Evolutionary conservation across 2,113 vertebrate genomes (phyloP), one percentile per base, ranked within the genome.

Genomic region (Apeltes quadracus): DNA sequence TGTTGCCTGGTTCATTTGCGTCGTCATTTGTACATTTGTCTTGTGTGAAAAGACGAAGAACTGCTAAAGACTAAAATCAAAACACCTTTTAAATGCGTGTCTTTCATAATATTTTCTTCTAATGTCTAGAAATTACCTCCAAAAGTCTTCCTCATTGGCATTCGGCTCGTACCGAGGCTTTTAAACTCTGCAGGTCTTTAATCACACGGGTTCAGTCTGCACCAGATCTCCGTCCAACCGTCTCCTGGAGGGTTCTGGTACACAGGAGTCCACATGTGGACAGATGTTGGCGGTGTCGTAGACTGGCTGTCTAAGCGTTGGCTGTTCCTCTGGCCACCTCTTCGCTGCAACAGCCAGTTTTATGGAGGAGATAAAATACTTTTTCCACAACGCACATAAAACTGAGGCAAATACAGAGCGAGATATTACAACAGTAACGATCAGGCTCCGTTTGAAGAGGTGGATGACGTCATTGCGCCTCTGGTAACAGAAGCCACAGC

Each of bases 221-320:
- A 82, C 78, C 68, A 8, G 61, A 75, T 9, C 58, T 74, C 44
- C 54, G 13, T 39, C 43, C 22, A 41, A 39, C 20, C 25, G 15
- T 44, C n/a, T 54, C 34, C 14, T 9, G 20, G 56, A 75, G 56
- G 50, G 74, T 59, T 83, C 75, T 67, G 69, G 66, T 66, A 9
- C 10, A 0, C 61, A 82, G 56, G 76, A 7, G 73, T 64, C 48
- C 72, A 61, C 69, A 22, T 79, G 76, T 61, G 56, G 83, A 41
- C 73, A 55, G 78, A 55, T 38, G 32, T 48, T 67, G 59, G 34
- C 73, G 58, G 56, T 78, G 84, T 82, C 81, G 81, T 39, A 76
- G 80, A 77, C 53, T 11, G 44, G 64, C 71, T 74, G 70, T 79
- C 65, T 75, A 81, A 85, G 84, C 87, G 86, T 90, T 90, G 84